Base-by-base conservation (phyloP, 2,113 vertebrate species). In the Periophthalmus modestus region DNA sequence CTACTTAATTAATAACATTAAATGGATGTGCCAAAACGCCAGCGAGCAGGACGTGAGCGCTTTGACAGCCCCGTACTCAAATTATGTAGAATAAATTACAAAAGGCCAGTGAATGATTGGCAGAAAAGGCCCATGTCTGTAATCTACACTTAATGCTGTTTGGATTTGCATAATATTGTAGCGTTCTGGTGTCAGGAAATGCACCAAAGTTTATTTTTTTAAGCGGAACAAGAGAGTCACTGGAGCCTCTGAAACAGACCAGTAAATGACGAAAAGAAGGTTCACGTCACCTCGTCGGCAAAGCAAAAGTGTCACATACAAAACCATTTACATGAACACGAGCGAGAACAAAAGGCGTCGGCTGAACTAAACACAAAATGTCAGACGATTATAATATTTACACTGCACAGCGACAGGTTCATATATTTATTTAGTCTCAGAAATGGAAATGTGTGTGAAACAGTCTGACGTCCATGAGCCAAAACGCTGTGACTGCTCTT, bases 1-100 rank as follows among this genome's bases (percentile, higher is more conserved):
- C 47, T 69, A 54, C 66, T 70, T 18, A 69, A 73, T 58, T 72
- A 66, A 75, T 75, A 69, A 68, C 33, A 69, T 50, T 43, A 58
- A 65, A 72, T 73, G 24, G 50, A 73, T 66, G 66, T 55, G 28
- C 76, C 39, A 66, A 68, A 72, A 72, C 18, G 19, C 21, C 47
- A 52, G 21, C 21, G 1, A 43, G 52, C 24, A 58, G 70, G 34
- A 46, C 69, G 36, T 23, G 19, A 5, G 36, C 23, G 9, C 24
- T 28, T 7, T 58, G 33, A 10, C 7, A 23, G 66, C 43, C 4
- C 36, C 46, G 3, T 70, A 5, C 16, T 33, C 5, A 15, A 63
- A 47, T 47, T 5, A 47, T 23, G 65, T 47, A 33, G 46, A 68
- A 50, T 68, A 39, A 63, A 63, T 7, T 16, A 24, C 7, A 59